Evolutionary conservation across 2,113 vertebrate species (phyloP).

Genomic region (Theristicus caerulescens): DNA sequence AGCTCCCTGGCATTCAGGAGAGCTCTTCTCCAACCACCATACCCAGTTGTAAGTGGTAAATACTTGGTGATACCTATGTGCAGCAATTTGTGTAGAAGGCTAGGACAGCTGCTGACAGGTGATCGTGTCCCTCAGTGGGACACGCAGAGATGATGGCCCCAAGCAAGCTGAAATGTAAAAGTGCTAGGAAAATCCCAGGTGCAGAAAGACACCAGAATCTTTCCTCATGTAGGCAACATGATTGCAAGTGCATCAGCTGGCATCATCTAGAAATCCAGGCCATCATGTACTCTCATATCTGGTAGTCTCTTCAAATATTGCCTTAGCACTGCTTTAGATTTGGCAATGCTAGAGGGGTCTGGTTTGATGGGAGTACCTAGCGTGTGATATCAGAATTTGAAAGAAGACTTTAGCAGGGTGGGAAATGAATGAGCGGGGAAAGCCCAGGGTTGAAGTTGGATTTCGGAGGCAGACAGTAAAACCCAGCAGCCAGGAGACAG

Average conservation of each 20-base stretch:
- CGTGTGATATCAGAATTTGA: not conserved
- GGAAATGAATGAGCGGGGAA: not conserved
- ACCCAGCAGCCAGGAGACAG: not conserved
- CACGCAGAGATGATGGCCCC: not conserved
- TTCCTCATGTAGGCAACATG: not conserved
- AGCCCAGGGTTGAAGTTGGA: not conserved
- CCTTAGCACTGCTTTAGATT: not conserved
- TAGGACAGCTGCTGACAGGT: not conserved
- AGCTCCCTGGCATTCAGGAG: not conserved
- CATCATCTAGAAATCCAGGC: not conserved
- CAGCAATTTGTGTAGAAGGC: not conserved
- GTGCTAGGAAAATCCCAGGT: not conserved
- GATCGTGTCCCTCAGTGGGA: not conserved
- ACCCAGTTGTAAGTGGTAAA: not conserved
- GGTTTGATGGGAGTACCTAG: not conserved
- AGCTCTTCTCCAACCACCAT: not conserved
- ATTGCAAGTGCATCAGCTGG: not conserved
- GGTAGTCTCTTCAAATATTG: not conserved
- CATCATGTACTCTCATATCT: rapidly evolving
- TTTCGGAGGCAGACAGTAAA: not conserved
- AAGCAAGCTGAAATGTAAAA: not conserved
- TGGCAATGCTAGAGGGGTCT: not conserved
- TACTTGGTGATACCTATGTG: not conserved
- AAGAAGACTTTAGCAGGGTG: not conserved
- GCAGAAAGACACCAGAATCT: not conserved